These are phyloP conservation scores for Pangasius krempfi DNA, from an alignment of 2,797 vertebrate genomes.

Conservation along the genomic window DNA sequence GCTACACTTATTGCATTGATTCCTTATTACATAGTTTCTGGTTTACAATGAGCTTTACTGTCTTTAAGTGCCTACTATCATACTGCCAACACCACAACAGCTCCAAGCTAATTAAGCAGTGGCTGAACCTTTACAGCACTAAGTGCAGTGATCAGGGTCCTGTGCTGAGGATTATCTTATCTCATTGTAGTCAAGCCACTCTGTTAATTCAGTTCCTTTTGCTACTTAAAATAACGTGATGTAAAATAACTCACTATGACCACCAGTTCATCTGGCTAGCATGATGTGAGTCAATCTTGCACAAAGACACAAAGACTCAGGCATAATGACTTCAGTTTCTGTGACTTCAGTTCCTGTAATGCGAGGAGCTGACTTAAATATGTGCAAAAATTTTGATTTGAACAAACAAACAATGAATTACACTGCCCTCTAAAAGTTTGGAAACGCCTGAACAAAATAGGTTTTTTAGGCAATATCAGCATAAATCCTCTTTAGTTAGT, in stretches of 20 bases:
- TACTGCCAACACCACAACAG: background rate
- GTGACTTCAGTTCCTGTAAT: background rate
- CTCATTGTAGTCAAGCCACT: background rate
- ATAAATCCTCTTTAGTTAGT: no score
- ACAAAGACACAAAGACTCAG: background rate
- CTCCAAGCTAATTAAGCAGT: background rate
- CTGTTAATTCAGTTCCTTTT: background rate
- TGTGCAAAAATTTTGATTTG: background rate
- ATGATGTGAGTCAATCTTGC: no score
- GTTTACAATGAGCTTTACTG: background rate
- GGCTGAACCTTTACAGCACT: background rate
- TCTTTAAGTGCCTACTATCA: background rate
- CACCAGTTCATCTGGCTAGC: no score
- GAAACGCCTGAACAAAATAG: no score
- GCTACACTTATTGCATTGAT: background rate
- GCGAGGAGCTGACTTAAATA: background rate
- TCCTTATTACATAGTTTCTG: background rate
- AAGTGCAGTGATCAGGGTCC: background rate
- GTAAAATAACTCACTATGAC: background rate
- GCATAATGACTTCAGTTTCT: background rate
- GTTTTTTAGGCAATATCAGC: no score
- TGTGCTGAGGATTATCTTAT: background rate
- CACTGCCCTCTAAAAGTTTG: no score
- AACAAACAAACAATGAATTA: no score
- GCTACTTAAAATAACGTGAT: background rate